phyloP scores from a whole-genome alignment of 92 coral and sea anemone genomes.

The Scolanthus callimorphus region DNA sequence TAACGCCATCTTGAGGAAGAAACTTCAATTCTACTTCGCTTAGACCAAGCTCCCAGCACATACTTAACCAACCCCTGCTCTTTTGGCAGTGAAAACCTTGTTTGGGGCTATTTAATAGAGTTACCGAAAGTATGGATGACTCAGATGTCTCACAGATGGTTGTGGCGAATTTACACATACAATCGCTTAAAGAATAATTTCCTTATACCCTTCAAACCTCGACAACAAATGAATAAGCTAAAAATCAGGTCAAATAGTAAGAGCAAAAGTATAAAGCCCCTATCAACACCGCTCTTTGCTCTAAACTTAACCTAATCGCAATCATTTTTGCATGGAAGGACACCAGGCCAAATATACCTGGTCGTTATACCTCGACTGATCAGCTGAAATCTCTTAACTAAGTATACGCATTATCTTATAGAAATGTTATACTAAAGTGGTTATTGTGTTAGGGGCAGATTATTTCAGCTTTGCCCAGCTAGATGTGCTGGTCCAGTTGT shows the following conservation, averaged over 20 bases:
- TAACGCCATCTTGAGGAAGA: neutral
- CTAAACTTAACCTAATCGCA: neutral
- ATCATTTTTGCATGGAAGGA: neutral
- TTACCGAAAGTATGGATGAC: neutral
- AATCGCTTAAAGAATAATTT: neutral
- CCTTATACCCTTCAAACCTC: neutral
- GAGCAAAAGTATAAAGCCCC: neutral
- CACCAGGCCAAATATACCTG: neutral
- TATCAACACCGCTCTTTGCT: neutral
- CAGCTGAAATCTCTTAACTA: conserved; percentile 6
- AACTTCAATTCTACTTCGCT: neutral
- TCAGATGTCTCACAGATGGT: neutral
- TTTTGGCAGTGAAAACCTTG: neutral
- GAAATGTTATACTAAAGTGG: conserved; percentile 17
- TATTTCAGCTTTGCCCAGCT: conserved; percentile 36
- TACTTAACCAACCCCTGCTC: too few species aligned
- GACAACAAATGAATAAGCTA: neutral
- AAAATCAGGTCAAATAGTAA: neutral
- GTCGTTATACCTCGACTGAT: neutral
- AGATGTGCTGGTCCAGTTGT: conserved; percentile 22
- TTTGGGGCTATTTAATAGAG: neutral
- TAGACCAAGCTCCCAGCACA: neutral
- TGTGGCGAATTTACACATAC: neutral
- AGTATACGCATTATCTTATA: conserved; percentile 15
- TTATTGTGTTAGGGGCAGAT: conserved; percentile 48